Evolutionary conservation across 2,113 vertebrate species (phyloP).

Genomic region (Desmodus rotundus): DNA sequence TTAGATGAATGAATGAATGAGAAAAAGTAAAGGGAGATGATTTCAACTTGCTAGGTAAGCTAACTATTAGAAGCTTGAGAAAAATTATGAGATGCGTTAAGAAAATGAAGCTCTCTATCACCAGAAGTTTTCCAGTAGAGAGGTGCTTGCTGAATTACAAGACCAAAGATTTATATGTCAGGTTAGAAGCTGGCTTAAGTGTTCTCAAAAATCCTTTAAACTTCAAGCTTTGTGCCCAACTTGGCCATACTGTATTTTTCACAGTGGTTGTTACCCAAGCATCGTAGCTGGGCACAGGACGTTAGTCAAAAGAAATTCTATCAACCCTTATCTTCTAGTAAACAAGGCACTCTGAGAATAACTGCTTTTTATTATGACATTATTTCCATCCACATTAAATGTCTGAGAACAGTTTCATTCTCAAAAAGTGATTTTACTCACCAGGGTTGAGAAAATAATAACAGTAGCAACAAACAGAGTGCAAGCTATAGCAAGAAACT

Average conservation of each 20-base stretch:
- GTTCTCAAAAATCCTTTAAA: not conserved
- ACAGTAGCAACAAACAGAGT: not conserved
- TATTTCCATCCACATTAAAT: not conserved
- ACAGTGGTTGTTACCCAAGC: not conserved
- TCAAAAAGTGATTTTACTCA: not conserved
- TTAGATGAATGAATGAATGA: not conserved
- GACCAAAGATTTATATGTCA: not conserved
- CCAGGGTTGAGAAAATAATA: not conserved
- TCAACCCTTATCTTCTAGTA: not conserved
- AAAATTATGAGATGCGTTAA: not conserved
- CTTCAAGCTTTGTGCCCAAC: not conserved
- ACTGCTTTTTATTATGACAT: not conserved
- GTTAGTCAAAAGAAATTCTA: constrained; percentile 3
- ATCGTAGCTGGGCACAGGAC: not conserved
- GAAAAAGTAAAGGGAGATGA: not conserved
- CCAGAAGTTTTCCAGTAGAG: not conserved
- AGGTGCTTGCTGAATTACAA: not conserved
- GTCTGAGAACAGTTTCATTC: not conserved
- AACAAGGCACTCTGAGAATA: not conserved
- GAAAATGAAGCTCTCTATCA: not conserved
- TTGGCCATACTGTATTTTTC: not conserved
- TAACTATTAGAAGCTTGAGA: not conserved
- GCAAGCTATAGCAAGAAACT: not conserved
- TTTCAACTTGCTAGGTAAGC: not conserved
- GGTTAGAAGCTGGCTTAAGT: not conserved